A percentile compares a stretch with the other conserved stretches of the same genome.
phyloP scores from a whole-genome alignment of 2,888 invertebrate species.

The Parnassius mnemosyne region DNA sequence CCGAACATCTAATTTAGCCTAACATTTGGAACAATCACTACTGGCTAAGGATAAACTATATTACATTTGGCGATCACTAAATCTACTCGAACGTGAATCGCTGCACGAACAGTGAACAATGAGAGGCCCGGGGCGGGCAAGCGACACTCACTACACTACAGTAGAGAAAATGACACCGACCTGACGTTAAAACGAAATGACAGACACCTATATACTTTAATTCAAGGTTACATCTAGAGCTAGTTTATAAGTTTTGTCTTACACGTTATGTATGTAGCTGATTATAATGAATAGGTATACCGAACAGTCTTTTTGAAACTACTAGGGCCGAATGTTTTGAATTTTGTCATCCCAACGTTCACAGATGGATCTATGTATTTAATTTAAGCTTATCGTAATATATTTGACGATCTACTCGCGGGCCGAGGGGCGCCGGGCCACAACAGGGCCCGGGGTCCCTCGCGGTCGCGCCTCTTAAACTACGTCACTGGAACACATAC shows the following conservation, averaged over 20 bases:
- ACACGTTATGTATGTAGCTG: constrained; percentile 55
- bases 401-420: constrained; percentile 49
- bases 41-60: constrained; percentile 76
- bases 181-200: constrained; percentile 55
- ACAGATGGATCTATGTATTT: constrained; percentile 66
- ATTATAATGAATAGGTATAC: constrained; percentile 82
- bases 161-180: constrained; percentile 63
- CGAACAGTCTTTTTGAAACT: constrained; percentile 84
- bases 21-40: constrained; percentile 80
- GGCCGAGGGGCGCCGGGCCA: constrained; percentile 36
- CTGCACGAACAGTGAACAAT: constrained; percentile 47
- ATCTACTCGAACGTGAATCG: constrained; percentile 65
- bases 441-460: constrained; percentile 37
- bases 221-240: constrained; percentile 60
- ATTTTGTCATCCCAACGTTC: constrained; percentile 75
- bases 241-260: constrained; percentile 58
- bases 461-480: constrained; percentile 17
- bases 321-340: constrained; percentile 82
- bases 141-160: constrained; percentile 51
- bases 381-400: constrained; percentile 60
- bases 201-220: constrained; percentile 48
- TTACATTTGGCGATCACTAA: constrained; percentile 79
- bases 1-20: constrained; percentile 68
- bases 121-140: constrained; percentile 33
- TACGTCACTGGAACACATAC: constrained; percentile 49